Base-by-base conservation (phyloP, 92 coral and sea anemone species). In the Zoanthus sociatus region DNA sequence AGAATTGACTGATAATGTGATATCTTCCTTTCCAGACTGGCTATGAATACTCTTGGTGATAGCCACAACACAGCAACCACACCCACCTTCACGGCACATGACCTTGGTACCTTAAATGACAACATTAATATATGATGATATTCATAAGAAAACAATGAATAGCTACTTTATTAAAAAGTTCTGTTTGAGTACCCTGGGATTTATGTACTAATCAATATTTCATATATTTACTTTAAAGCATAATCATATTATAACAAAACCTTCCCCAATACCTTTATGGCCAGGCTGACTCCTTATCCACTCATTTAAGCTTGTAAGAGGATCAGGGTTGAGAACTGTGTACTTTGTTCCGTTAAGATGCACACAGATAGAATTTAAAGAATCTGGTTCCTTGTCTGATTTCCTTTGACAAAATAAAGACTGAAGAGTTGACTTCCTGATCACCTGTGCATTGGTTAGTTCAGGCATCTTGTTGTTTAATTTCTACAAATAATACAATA, bases 31-130 rank as follows among this genome's bases (percentile, higher is more conserved):
- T 17, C 77, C 88, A 54, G 60, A 1, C 7, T 77, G 17, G 31
- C 21, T 48, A 1, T 86, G 86, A 70, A 89, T 92, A 56, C 66
- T 75, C 78, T 88, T 91, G n/a, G 94, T 91, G 15, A 93, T 76
- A 7, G 96, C 96, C 37, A 93, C 96, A 72, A 93, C 91, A 66
- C 96, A 93, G 79, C 89, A 88, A 11, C 94, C 94, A 93, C 94
- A 91, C 0, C 94, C 96, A 26, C 91, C 96, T 73, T 93, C 94
- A 51, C 89, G 78, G 55, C 96, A 91, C 92, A 92, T 93, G 84
- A 93, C 94, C 66, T 93, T 93, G n/a, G 94, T 93, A 4, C 94
- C 96, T 93, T 77, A 8, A 45, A 58, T 37, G 42, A 37, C 4
- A 37, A 37, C 42, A 37, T 37, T 37, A 37, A 37, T 37, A 4